Conservation (phyloP, 2,113 vertebrate genomes). For the Mesocricetus auratus region DNA sequence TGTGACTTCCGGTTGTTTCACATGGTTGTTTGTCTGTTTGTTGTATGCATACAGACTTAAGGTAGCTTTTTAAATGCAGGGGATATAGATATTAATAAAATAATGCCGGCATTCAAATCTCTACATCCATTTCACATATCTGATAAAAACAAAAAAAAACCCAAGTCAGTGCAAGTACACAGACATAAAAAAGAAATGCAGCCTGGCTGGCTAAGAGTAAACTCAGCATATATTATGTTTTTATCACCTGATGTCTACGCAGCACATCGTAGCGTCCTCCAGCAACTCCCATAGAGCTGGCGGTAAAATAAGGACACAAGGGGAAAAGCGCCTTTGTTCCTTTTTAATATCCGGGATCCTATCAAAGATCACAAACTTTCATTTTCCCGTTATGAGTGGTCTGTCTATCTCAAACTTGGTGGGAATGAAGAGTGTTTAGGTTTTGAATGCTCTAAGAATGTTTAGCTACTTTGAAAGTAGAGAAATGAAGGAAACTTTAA, state of each 20-base stretch:
- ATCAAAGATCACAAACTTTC: not conserved
- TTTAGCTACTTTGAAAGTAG: slow-evolving; percentile 37
- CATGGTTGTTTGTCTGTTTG: not conserved
- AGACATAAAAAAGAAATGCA: slow-evolving; percentile 67
- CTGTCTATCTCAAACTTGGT: not conserved
- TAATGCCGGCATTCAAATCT: not conserved
- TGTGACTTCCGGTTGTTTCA: not conserved
- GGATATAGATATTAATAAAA: not conserved
- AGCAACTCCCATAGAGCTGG: not conserved
- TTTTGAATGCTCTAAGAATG: not conserved
- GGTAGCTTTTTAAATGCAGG: not conserved
- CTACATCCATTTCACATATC: not conserved
- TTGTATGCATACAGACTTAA: not conserved
- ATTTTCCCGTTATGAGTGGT: not conserved
- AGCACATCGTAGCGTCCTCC: not conserved
- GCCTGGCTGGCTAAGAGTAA: slow-evolving; percentile 33
- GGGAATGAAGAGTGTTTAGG: not conserved
- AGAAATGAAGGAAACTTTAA: not conserved
- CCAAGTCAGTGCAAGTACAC: not conserved
- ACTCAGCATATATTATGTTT: slow-evolving; percentile 52
- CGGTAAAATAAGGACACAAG: not conserved
- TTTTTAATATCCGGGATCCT: not conserved
- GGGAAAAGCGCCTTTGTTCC: not conserved
- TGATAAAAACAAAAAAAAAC: slow-evolving; percentile 38
- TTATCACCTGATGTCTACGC: slow-evolving; percentile 44